phyloP scores from a whole-genome alignment of 1,140 invertebrate species.

The Dendrolimus punctatus region DNA sequence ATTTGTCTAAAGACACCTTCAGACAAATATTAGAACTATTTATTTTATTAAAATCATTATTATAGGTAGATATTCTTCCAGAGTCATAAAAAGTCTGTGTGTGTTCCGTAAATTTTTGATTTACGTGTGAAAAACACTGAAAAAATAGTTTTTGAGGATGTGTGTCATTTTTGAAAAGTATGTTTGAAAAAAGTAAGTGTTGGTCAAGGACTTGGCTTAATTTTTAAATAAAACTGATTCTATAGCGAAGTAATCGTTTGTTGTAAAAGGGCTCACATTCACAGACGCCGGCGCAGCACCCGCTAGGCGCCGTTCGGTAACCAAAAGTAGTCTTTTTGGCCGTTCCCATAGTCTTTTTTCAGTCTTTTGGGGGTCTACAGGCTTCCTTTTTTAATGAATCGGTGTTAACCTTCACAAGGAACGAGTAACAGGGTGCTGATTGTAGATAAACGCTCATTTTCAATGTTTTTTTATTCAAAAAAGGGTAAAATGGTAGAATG shows the following conservation, averaged over 20 bases:
- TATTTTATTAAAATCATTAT: no score
- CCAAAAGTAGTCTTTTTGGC: constrained; percentile 64
- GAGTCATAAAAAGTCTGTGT: no score
- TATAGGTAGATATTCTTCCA: no score
- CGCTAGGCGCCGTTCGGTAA: constrained; percentile 67
- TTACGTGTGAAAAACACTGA: no score
- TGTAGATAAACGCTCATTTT: constrained; percentile 57
- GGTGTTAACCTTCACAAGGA: constrained; percentile 68
- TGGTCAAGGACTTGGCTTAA: no score
- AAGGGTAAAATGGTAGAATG: constrained; percentile 57
- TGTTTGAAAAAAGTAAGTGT: no score
- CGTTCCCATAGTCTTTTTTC: constrained; percentile 51
- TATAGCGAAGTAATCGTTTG: constrained; percentile 15
- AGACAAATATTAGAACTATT: no score
- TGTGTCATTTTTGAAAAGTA: no score
- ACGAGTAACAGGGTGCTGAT: constrained; percentile 69
- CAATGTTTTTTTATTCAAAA: constrained; percentile 34
- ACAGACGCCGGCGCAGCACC: constrained; percentile 62
- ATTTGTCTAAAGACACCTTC: no score
- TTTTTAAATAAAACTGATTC: no score
- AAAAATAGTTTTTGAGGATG: no score
- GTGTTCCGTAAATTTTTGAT: no score
- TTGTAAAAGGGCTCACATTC: constrained; percentile 50
- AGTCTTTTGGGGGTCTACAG: constrained; percentile 67
- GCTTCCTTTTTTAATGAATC: constrained; percentile 67